A percentile compares a stretch with the other conserved stretches of the same genome.
Evolutionary conservation across 2,888 invertebrate species (phyloP).

Genomic region (Ctena decussata): DNA sequence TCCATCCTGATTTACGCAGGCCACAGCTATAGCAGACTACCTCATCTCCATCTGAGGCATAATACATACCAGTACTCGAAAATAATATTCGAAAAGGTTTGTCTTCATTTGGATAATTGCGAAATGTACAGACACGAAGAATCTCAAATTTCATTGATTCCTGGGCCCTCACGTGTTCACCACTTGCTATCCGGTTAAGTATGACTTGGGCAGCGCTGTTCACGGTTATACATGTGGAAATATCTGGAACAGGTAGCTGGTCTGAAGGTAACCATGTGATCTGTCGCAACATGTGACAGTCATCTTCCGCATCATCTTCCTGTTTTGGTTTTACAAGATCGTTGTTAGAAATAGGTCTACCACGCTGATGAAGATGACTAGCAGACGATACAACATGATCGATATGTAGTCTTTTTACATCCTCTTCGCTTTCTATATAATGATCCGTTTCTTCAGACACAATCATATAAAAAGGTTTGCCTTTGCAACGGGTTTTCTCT

Average conservation of each 20-base stretch:
- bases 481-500: no score
- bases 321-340: no score
- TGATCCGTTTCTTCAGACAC: no score
- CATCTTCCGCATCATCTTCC: not conserved
- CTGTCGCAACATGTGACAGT: not conserved
- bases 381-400: not conserved
- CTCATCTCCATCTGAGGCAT: slow-evolving; percentile 54
- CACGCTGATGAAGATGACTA: not conserved
- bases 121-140: slow-evolving; percentile 48
- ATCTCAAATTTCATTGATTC: slow-evolving; percentile 58
- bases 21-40: slow-evolving; percentile 62
- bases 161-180: slow-evolving; percentile 32
- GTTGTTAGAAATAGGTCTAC: not conserved
- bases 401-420: no score
- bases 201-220: not conserved
- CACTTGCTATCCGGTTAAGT: slow-evolving; percentile 37
- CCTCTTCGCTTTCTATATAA: no score
- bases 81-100: slow-evolving; percentile 48
- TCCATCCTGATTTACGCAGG: slow-evolving; percentile 43
- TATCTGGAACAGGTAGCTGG: slow-evolving; percentile 36
- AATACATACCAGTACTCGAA: slow-evolving; percentile 56
- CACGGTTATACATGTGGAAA: slow-evolving; percentile 3
- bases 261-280: not conserved
- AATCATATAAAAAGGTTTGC: no score
- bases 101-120: slow-evolving; percentile 53